phyloP scores from a whole-genome alignment of 2,888 invertebrate species.

The Cephus pulcher region DNA sequence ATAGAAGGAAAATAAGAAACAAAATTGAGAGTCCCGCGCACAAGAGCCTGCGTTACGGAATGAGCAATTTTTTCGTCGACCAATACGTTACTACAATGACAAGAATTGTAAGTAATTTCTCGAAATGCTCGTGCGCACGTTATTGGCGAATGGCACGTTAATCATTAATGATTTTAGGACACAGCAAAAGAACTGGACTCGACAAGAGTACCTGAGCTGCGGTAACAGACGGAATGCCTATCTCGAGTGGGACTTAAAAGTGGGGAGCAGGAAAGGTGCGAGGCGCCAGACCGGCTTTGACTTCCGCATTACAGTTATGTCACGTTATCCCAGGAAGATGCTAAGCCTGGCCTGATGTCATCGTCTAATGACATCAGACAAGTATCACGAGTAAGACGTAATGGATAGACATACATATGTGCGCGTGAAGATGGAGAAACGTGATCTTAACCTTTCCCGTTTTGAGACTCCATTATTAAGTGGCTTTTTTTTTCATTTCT shows the following conservation, averaged over 20 bases:
- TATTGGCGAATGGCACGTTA: background rate
- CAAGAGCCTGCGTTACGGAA: background rate
- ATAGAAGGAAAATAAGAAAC: background rate
- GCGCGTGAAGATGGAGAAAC: background rate
- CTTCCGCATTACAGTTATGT: constrained; percentile 21
- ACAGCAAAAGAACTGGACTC: background rate
- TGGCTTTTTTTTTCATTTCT: background rate
- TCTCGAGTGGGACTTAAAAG: background rate
- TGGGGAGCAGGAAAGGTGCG: background rate
- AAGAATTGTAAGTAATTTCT: background rate
- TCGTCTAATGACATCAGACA: background rate
- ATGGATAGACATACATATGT: background rate
- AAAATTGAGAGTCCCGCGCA: background rate
- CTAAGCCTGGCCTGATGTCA: background rate
- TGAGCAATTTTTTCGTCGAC: background rate
- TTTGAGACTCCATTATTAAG: background rate
- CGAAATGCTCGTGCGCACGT: background rate
- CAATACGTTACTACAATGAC: background rate
- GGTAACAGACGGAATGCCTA: background rate
- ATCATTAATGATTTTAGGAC: background rate
- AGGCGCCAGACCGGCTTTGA: background rate
- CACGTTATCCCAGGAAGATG: constrained; percentile 14
- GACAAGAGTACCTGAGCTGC: background rate
- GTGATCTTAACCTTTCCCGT: background rate
- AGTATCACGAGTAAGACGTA: background rate